Conservation (phyloP, 2,888 invertebrate genomes). For the Sarcophaga caerulescens region DNA sequence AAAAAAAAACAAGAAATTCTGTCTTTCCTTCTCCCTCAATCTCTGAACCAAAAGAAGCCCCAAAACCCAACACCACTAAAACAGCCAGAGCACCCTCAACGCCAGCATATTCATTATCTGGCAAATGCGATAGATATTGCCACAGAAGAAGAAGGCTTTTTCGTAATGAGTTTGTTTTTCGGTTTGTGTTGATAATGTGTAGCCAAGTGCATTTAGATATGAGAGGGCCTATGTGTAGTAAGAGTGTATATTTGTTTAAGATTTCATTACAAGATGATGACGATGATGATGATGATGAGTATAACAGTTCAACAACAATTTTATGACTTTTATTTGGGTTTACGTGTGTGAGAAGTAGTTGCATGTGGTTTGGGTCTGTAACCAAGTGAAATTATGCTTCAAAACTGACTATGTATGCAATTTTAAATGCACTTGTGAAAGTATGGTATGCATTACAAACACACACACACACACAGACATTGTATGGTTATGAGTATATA, state of each 20-base stretch:
- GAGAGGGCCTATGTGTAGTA: background rate
- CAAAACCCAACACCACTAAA: too few species aligned
- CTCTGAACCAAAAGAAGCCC: too few species aligned
- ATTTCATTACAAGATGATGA: constrained; percentile 42
- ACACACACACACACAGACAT: too few species aligned
- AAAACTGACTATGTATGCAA: constrained; percentile 39
- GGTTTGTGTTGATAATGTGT: constrained; percentile 45
- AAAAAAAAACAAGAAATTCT: background rate
- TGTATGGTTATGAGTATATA: too few species aligned
- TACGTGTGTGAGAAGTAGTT: background rate
- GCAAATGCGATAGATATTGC: constrained; percentile 8
- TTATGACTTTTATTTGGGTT: constrained; percentile 5
- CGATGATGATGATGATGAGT: background rate
- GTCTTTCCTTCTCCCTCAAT: background rate
- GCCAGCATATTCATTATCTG: constrained; percentile 38
- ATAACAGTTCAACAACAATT: background rate
- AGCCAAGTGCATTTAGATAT: constrained; percentile 10
- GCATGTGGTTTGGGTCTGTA: background rate
- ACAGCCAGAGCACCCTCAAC: background rate
- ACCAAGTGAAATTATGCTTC: constrained; percentile 58
- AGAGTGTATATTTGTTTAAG: constrained; percentile 35
- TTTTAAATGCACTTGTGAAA: constrained; percentile 42
- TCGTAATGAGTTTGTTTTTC: constrained; percentile 57
- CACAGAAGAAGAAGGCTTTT: constrained; percentile 28
- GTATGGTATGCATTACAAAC: background rate